phyloP scores from a whole-genome alignment of 2,113 vertebrate genomes.

The Lepus timidus region DNA sequence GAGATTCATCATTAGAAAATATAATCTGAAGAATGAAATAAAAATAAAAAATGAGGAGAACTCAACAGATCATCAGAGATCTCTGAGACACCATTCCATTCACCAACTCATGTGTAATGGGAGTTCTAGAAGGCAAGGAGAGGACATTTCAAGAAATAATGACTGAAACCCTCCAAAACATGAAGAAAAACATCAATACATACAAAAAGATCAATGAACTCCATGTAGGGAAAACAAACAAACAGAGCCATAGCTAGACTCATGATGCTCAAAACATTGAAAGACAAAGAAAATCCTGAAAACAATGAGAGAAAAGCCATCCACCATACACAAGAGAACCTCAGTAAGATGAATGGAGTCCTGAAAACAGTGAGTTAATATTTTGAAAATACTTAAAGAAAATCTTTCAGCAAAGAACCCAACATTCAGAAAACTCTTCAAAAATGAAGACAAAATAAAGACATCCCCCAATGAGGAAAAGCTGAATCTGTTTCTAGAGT shows the following conservation, averaged over 20 bases:
- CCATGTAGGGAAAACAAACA: background rate
- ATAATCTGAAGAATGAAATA: background rate
- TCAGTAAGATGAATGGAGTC: background rate
- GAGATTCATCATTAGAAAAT: background rate
- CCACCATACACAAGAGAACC: background rate
- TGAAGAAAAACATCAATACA: background rate
- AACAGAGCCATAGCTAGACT: background rate
- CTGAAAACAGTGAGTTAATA: background rate
- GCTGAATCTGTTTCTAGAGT: background rate
- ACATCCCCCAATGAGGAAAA: background rate
- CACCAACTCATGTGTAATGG: background rate
- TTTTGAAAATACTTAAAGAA: background rate
- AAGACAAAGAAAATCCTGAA: constrained; percentile 4
- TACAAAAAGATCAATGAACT: background rate
- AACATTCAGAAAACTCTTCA: background rate
- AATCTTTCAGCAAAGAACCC: background rate
- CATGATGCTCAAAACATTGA: background rate
- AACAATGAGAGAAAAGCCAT: background rate
- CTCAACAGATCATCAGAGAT: background rate
- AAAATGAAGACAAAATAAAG: background rate
- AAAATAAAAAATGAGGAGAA: background rate
- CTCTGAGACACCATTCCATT: background rate
- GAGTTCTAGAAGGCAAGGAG: background rate
- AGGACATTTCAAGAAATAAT: background rate
- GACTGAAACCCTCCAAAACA: background rate